Base-by-base conservation (phyloP, 1,140 invertebrate species). In the Vollenhovia emeryi region DNA sequence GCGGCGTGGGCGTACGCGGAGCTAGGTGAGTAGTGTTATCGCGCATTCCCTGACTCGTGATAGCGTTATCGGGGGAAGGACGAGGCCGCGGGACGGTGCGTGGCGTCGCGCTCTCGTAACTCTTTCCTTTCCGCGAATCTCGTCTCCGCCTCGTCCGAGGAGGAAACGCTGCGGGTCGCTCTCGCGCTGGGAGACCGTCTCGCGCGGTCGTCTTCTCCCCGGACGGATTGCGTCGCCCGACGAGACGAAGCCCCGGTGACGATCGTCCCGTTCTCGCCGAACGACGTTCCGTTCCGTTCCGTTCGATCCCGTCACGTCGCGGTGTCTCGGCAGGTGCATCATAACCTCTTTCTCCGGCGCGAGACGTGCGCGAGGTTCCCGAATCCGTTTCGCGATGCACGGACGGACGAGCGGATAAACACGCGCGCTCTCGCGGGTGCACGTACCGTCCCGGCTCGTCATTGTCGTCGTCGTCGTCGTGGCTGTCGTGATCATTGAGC, bases 1-100 rank as follows among this genome's bases (percentile, higher is more conserved):
- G 86, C 90, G 85, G 90, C 84, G 87, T 73, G 87, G 89, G 83
- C 91, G 91, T 87, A 87, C 87, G 92, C 91, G 92, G 91, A 93
- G 87, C 86, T 84, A 91, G 91, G 92, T 93, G 89, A 92, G 92
- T 90, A 87, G 21, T 66, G 83, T 57, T 66, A 52, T 33, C 27
- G 15, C 43, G 11, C 27, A 11, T 50, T 60, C 43, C 48, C 11
- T 15, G 43, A 62, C 40, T 48, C 45, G 48, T 30, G 52, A 57
- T 43, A 45, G 27, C n/a, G 50, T 68, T 69, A 52, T 75, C 52
- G 76, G 55, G n/a, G 55, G 40, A 59, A 45, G 36, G n/a, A 30
- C 24, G 18, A 73, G 36, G 36, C 27, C 64, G 27, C 52, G 57
- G 15, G 24, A 30, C 57, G 57, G 48, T 48, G 13, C 21, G 6